A percentile compares a stretch with the other conserved stretches of the same genome.
Conservation (phyloP, 1,140 invertebrate species). For the Cydia pomonella region DNA sequence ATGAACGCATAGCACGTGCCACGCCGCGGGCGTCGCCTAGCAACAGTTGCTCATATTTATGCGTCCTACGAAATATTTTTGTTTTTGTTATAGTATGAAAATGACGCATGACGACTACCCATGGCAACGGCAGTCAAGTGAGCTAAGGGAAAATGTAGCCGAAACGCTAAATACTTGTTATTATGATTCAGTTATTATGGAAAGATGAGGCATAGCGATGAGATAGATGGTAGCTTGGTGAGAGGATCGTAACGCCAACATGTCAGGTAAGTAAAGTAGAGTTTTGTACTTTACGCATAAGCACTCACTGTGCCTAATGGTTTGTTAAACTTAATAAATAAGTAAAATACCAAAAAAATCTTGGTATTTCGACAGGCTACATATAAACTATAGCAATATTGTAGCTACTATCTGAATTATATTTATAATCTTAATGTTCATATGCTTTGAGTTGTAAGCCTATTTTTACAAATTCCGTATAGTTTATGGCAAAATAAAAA, state of each 20-base stretch:
- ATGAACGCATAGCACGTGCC: neutral
- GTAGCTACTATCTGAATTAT: too few relatives aligned
- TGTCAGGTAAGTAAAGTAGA: conserved; percentile 27
- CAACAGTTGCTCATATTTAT: conserved; percentile 52
- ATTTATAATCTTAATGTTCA: too few relatives aligned
- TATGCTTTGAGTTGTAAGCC: too few relatives aligned
- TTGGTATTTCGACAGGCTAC: too few relatives aligned
- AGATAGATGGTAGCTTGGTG: neutral
- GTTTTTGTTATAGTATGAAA: conserved; percentile 58
- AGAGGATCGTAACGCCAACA: neutral
- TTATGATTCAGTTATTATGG: neutral
- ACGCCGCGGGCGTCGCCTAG: conserved; percentile 45
- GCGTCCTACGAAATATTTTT: conserved; percentile 44
- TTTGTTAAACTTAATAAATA: too few relatives aligned
- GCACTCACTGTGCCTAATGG: too few relatives aligned
- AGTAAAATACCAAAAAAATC: too few relatives aligned
- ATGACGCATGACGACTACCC: conserved; percentile 47
- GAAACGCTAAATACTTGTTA: neutral
- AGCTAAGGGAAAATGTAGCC: conserved; percentile 12
- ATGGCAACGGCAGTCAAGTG: conserved; percentile 19
- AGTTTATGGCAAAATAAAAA: neutral
- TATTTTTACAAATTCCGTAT: too few relatives aligned
- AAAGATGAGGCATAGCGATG: neutral
- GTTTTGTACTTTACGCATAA: neutral
- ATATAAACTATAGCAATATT: too few relatives aligned